Percentiles rank a stretch among this genome's conserved stretches.
phyloP scores from a whole-genome alignment of 1,140 invertebrate species.

The Aphelenchoides avenae region DNA sequence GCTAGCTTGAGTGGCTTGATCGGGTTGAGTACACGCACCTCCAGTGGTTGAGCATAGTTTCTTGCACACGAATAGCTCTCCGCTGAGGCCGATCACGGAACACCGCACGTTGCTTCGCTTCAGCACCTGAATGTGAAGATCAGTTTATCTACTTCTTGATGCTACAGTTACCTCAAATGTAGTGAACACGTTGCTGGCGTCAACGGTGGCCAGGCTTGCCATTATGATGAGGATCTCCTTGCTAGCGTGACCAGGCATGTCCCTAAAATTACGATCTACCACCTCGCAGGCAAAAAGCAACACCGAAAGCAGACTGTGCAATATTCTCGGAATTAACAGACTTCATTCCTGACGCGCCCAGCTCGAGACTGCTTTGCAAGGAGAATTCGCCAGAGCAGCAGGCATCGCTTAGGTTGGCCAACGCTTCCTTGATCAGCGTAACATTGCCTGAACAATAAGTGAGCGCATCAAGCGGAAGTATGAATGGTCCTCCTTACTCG shows the following conservation, averaged over 20 bases:
- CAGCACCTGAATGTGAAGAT: conserved; percentile 17
- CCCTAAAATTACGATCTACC: conserved; percentile 10
- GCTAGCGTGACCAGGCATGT: conserved; percentile 25
- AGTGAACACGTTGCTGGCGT: conserved; percentile 6
- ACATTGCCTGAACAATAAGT: conserved; percentile 1
- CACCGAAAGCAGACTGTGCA: background rate
- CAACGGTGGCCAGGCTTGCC: conserved; percentile 10
- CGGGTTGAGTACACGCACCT: background rate
- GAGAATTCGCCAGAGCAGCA: conserved; percentile 31
- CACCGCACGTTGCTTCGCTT: conserved; percentile 31
- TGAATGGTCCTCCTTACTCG: conserved; percentile 4
- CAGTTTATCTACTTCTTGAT: background rate
- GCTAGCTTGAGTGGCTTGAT: background rate
- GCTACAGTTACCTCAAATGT: conserved; percentile 17
- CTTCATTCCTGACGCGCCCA: conserved; percentile 20
- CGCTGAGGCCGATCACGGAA: conserved; percentile 24
- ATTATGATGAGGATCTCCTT: conserved; percentile 28
- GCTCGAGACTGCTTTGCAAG: conserved; percentile 15
- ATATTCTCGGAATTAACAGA: conserved; percentile 7
- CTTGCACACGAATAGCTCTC: conserved; percentile 29
- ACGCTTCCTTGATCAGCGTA: conserved; percentile 18
- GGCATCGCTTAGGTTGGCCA: conserved; percentile 11
- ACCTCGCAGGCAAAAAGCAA: conserved; percentile 17
- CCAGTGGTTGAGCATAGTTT: conserved; percentile 23
- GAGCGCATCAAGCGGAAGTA: background rate